These are phyloP conservation scores for Stratiolaelaps scimitus DNA, from an alignment of 1,140 invertebrate genomes.

Conservation along the genomic window DNA sequence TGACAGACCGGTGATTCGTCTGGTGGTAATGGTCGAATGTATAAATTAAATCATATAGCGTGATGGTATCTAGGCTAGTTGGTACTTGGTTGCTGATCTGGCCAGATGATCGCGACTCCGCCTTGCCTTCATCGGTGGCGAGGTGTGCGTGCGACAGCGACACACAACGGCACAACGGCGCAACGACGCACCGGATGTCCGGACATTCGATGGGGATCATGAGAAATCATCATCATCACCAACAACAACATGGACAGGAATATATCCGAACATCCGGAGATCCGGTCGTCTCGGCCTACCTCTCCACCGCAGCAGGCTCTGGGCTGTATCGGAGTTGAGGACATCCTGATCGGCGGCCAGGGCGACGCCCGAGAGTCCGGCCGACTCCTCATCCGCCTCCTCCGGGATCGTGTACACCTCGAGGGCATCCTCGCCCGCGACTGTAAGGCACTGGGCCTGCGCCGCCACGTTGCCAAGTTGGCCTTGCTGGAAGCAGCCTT, in stretches of 20 bases:
- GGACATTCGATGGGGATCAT: too few species aligned
- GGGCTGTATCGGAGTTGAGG: conserved; percentile 27
- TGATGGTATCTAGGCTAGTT: neutral
- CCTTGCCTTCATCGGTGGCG: conserved; percentile 24
- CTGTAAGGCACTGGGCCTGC: neutral
- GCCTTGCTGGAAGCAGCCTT: too few species aligned
- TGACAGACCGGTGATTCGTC: too few species aligned
- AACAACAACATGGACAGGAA: too few species aligned
- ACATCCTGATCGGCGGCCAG: conserved; percentile 12
- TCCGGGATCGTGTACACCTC: conserved; percentile 26
- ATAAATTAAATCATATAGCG: too few species aligned
- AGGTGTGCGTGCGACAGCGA: conserved; percentile 26
- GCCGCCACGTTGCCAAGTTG: neutral
- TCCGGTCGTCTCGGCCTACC: conserved; percentile 5
- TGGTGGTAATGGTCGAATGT: too few species aligned
- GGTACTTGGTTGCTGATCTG: conserved; percentile 25
- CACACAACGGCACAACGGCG: too few species aligned
- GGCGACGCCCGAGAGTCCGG: neutral
- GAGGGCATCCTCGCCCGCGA: conserved; percentile 14
- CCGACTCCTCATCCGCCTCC: conserved; percentile 25
- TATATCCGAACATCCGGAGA: too few species aligned
- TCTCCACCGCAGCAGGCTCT: conserved; percentile 28
- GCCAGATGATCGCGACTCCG: conserved; percentile 23
- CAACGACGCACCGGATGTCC: too few species aligned
- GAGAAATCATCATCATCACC: too few species aligned